phyloP scores from a whole-genome alignment of 1,140 invertebrate species.

The Leptinotarsa defecta region DNA sequence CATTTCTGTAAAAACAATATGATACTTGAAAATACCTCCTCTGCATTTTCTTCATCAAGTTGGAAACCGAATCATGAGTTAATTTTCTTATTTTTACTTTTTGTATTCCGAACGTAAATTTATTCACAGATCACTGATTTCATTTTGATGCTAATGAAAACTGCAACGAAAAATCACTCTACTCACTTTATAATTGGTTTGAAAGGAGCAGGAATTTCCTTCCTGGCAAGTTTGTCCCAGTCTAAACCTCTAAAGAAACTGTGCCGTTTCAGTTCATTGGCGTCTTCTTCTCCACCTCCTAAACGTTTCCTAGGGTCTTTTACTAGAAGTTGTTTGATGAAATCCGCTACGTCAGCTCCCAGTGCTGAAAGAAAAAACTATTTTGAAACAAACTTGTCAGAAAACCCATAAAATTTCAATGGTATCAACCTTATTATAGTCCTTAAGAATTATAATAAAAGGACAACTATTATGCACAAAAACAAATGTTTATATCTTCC shows the following conservation, averaged over 20 bases:
- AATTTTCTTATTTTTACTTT: no score
- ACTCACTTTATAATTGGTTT: slow-evolving; percentile 71
- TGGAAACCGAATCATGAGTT: no score
- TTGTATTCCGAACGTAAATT: no score
- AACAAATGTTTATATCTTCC: background rate
- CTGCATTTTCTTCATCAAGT: no score
- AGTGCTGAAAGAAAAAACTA: slow-evolving; percentile 54
- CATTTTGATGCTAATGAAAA: background rate
- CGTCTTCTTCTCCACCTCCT: slow-evolving; percentile 80
- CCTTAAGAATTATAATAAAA: no score
- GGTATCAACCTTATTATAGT: no score
- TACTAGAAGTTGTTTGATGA: slow-evolving; percentile 75
- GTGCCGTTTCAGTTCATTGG: slow-evolving; percentile 84
- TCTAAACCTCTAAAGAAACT: slow-evolving; percentile 79
- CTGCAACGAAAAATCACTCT: background rate
- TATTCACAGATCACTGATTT: background rate
- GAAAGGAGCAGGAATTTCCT: slow-evolving; percentile 80
- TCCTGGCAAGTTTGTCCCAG: slow-evolving; percentile 76
- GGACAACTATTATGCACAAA: no score
- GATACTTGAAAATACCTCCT: no score
- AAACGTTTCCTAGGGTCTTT: slow-evolving; percentile 87
- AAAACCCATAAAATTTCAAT: background rate
- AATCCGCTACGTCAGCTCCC: slow-evolving; percentile 65
- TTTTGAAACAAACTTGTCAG: background rate
- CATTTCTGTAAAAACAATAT: slow-evolving; percentile 59